Evolutionary conservation across 2,797 vertebrate genomes (phyloP), one percentile per base, ranked within the genome.

Genomic region (Cirrhinus mrigala): DNA sequence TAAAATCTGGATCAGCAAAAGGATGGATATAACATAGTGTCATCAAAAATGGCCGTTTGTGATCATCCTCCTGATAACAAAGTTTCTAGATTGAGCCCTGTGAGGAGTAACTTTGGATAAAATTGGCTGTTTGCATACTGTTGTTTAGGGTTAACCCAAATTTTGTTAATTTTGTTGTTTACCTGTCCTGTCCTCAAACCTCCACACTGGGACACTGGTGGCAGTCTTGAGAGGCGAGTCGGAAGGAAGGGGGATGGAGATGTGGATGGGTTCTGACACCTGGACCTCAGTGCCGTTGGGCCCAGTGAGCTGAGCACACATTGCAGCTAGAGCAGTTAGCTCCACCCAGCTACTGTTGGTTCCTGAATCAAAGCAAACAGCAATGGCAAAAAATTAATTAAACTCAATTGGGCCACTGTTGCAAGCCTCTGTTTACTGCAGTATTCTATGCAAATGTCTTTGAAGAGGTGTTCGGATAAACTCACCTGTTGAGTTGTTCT

Each of bases 341-440:
- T 97, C 96, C 86, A 96, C 86, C 96, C 96, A 96, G 73, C 93
- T 95, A 86, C 91, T 92, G 79, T 96, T 95, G 88, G 91, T 94
- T 93, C 89, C 91, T 91, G 66, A 50, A 62, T 48, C 75, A 52
- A 9, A 22, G 52, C 27, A 81, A 4, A 79, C 16, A 52, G 22
- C 37, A 74, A 62, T 9, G 22, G 4, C 22, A 76, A n/a, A 27
- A 44, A 22, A 81, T 20, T 6, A 1, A 70, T 71, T 29, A 40
- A 6, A 46, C n/a, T 18, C 16, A 1, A 74, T 22, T 1, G 46
- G 4, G 40, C n/a, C 76, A 27, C 56, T 62, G 4, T 44, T 44
- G 7, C 14, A 60, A 76, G 33, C 15, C 79, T 40, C 20, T 8
- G 24, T 20, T 80, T 71, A 70, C 66, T 22, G 14, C 44, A 29